A percentile compares a stretch with the other conserved stretches of the same genome.
phyloP scores from a whole-genome alignment of 2,113 vertebrate species.

The Procavia capensis region DNA sequence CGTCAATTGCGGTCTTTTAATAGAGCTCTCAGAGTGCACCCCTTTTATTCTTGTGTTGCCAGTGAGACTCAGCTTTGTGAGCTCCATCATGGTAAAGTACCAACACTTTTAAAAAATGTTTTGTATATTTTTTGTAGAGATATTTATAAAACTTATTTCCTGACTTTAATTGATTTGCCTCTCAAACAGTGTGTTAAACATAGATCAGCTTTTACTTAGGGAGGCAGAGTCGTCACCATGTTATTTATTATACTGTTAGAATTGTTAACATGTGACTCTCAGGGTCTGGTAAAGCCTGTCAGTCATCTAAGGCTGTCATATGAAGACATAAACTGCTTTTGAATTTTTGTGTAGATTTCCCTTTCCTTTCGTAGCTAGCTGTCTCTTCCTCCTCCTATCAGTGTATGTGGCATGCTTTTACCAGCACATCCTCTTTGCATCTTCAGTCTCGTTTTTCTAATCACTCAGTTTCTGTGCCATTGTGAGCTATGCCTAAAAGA shows the following conservation, averaged over 20 bases:
- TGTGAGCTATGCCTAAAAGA: background rate
- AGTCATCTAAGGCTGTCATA: background rate
- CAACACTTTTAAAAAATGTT: conserved; percentile 39
- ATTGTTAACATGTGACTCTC: background rate
- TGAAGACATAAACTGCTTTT: background rate
- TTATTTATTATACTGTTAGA: background rate
- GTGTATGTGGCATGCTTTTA: background rate
- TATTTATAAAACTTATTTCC: conserved; percentile 7
- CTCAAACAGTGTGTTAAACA: conserved; percentile 38
- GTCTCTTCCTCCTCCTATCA: background rate
- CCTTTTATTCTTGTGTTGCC: too few species aligned
- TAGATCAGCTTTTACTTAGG: conserved; percentile 40
- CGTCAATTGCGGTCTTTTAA: too few species aligned
- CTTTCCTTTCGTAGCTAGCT: background rate
- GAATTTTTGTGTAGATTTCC: background rate
- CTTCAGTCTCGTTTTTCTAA: background rate
- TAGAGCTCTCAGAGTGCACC: too few species aligned
- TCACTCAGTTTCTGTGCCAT: background rate
- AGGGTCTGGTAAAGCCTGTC: background rate
- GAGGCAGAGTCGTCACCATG: background rate
- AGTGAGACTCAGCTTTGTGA: too few species aligned
- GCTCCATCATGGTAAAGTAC: too few species aligned
- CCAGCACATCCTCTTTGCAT: background rate
- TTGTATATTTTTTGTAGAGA: conserved; percentile 28
- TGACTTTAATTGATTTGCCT: conserved; percentile 19